Percentiles rank a stretch among this genome's conserved stretches.
These are phyloP conservation scores for Clostera curtula DNA, from an alignment of 2,888 invertebrate species.

Conservation along the genomic window DNA sequence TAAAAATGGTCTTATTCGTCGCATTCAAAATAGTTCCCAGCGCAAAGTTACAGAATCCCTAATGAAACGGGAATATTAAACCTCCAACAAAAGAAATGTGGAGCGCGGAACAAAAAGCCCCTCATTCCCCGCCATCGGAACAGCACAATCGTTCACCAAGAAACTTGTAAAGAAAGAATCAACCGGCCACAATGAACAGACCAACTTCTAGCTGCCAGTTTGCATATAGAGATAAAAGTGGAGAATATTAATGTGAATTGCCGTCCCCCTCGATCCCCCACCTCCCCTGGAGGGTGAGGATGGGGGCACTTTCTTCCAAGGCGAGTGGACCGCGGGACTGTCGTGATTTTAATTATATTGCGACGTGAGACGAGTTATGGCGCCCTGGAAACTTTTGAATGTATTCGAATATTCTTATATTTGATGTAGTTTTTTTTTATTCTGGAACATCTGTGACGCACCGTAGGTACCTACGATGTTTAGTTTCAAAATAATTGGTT, in stretches of 20 bases:
- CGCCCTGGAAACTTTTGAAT: constrained; percentile 42
- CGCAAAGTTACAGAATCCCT: constrained; percentile 22
- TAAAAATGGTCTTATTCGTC: too few relatives aligned
- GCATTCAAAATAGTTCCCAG: too few relatives aligned
- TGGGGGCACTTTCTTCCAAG: constrained; percentile 57
- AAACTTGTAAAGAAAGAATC: constrained; percentile 58
- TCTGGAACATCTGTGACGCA: too few relatives aligned
- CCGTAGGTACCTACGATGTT: too few relatives aligned
- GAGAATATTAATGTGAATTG: constrained; percentile 74
- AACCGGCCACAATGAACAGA: constrained; percentile 69
- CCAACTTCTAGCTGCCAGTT: constrained; percentile 70
- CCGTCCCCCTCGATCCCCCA: constrained; percentile 33
- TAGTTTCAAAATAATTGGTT: too few relatives aligned
- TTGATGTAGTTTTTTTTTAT: constrained; percentile 25
- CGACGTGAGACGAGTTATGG: constrained; percentile 64
- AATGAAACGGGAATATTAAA: constrained; percentile 34
- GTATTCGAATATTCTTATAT: constrained; percentile 15
- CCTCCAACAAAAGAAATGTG: constrained; percentile 42
- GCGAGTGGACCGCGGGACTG: constrained; percentile 68
- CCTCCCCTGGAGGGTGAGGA: constrained; percentile 23
- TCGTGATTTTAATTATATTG: constrained; percentile 74
- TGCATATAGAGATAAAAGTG: constrained; percentile 76
- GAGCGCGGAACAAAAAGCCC: constrained; percentile 55
- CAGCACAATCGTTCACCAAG: constrained; percentile 68
- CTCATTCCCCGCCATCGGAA: constrained; percentile 58